Evolutionary conservation across 1,140 invertebrate species (phyloP).

Genomic region (Medauroidea extradentata): DNA sequence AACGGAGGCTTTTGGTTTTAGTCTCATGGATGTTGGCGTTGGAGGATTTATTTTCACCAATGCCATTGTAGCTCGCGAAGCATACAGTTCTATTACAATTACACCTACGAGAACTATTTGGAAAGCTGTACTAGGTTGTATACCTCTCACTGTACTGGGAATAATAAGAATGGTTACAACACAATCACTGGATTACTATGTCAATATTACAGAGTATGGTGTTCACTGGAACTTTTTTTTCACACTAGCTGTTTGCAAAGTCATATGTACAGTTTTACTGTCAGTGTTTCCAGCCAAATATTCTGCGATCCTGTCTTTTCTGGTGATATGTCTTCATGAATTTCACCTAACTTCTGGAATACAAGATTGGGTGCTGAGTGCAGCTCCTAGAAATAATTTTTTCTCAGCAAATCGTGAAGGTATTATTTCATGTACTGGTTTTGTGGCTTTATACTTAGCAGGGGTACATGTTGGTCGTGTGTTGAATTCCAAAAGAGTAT

Average conservation of each 20-base stretch:
- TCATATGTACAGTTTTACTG: conserved; percentile 59
- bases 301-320: conserved; percentile 47
- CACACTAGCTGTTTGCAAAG: conserved; percentile 78
- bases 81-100: conserved; percentile 19
- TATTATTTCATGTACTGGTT: conserved; percentile 76
- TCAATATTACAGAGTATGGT: conserved; percentile 88
- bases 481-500: conserved; percentile 44
- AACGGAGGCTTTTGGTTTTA: conserved; percentile 79
- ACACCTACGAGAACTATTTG: conserved; percentile 9
- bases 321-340: conserved; percentile 65
- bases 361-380: conserved; percentile 66
- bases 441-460: conserved; percentile 75
- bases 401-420: conserved; percentile 87
- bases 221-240: conserved; percentile 97
- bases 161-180: conserved; percentile 59
- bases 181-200: conserved; percentile 70
- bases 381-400: conserved; percentile 53
- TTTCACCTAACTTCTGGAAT: conserved; percentile 56
- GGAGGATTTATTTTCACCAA: conserved; percentile 85
- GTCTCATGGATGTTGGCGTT: conserved; percentile 93
- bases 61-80: conserved; percentile 67
- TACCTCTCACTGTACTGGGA: conserved; percentile 66
- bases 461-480: conserved; percentile 62
- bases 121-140: conserved; percentile 24
- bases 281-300: conserved; percentile 44